Conservation (phyloP, 2,113 vertebrate genomes). For the Echinops telfairi region DNA sequence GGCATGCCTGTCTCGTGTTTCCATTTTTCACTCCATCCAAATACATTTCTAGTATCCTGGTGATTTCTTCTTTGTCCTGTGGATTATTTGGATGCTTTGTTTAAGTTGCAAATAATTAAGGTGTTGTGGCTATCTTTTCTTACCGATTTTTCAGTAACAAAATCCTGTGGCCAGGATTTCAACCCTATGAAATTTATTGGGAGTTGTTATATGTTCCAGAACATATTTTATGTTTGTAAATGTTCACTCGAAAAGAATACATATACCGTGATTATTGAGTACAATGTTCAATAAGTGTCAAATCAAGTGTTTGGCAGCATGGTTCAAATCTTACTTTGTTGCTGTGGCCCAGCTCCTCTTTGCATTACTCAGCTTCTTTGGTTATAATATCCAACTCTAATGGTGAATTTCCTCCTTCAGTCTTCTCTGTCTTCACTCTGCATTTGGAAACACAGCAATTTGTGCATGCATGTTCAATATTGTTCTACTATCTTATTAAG, state of each 20-base stretch:
- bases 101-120: conserved; percentile 42
- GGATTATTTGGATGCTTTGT: conserved; percentile 13
- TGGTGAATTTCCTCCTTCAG: conserved; percentile 22
- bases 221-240: conserved; percentile 24
- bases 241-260: conserved; percentile 8
- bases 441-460: neutral
- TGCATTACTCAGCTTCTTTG: neutral
- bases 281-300: neutral
- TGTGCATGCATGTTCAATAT: neutral
- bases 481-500: neutral
- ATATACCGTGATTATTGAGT: neutral
- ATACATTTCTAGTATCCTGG: conserved; percentile 18
- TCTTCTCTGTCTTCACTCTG: neutral
- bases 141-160: conserved; percentile 11
- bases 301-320: conserved; percentile 12
- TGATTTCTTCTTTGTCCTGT: conserved; percentile 23
- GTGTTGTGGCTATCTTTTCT: neutral
- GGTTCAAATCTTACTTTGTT: conserved; percentile 29
- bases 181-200: neutral
- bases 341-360: neutral
- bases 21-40: conserved; percentile 50
- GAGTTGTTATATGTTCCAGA: neutral
- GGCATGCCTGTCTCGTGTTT: neutral
- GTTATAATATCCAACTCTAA: neutral
- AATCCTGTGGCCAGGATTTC: conserved; percentile 4